Evolutionary conservation across 2,888 invertebrate species (phyloP).

Genomic region (Parthenolecanium corni): DNA sequence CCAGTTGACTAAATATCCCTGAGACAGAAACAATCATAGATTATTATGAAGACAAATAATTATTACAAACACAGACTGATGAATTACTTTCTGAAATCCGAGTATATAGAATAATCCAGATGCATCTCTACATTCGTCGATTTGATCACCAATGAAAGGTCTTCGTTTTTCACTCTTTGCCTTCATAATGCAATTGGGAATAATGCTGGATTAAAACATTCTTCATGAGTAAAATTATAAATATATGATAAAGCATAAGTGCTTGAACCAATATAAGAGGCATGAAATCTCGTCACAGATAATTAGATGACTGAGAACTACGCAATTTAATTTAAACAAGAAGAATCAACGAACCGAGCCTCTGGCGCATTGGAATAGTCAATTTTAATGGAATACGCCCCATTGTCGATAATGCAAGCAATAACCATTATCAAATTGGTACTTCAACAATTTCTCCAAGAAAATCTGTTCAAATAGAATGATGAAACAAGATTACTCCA

Average conservation of each 20-base stretch:
- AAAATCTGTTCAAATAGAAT: too few relatives aligned
- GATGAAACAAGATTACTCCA: too few relatives aligned
- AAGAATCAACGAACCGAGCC: constrained; percentile 45
- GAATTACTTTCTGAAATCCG: constrained; percentile 67
- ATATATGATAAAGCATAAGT: too few relatives aligned
- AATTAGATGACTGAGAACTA: not conserved
- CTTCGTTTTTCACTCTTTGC: constrained; percentile 90
- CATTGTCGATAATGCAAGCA: constrained; percentile 72
- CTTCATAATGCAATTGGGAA: constrained; percentile 96
- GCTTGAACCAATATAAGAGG: too few relatives aligned
- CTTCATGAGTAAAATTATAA: too few relatives aligned
- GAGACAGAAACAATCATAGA: too few relatives aligned
- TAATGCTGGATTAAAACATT: constrained; percentile 44
- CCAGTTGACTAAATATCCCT: constrained; percentile 90
- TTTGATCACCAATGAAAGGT: constrained; percentile 85
- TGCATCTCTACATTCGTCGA: constrained; percentile 91
- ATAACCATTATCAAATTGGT: too few relatives aligned
- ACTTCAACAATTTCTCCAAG: too few relatives aligned
- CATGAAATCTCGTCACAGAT: too few relatives aligned
- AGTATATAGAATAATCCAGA: constrained; percentile 88
- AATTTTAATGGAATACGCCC: constrained; percentile 73
- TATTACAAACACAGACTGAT: too few relatives aligned
- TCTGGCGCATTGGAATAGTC: constrained; percentile 58
- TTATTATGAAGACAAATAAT: too few relatives aligned
- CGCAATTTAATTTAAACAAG: too few relatives aligned